phyloP scores from a whole-genome alignment of 2,797 vertebrate species.

The Enteromius radiatus region DNA sequence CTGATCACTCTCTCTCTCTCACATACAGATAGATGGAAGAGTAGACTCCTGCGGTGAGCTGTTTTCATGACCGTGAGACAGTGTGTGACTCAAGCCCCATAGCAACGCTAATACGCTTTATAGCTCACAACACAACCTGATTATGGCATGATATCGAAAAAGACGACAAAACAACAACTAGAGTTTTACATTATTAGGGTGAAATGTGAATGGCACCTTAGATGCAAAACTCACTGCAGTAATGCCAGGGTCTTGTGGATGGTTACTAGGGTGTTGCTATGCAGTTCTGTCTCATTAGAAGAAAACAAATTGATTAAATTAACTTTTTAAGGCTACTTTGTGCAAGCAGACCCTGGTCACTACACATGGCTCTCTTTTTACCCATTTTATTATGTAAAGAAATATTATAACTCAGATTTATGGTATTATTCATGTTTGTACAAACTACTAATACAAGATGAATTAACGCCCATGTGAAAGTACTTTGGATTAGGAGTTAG shows the following conservation, averaged over 20 bases:
- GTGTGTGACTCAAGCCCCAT: slow-evolving; percentile 47
- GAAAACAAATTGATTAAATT: too few species aligned
- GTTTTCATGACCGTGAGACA: slow-evolving; percentile 47
- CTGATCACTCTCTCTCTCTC: slow-evolving; percentile 45
- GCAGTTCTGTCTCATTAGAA: not conserved
- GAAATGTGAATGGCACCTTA: not conserved
- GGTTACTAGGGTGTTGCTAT: not conserved
- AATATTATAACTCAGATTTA: not conserved
- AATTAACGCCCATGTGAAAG: not conserved
- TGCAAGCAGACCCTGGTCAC: too few species aligned
- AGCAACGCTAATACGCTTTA: slow-evolving; percentile 57
- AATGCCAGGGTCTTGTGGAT: not conserved
- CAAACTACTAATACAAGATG: not conserved
- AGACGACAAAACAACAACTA: slow-evolving; percentile 13
- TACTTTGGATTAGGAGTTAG: not conserved
- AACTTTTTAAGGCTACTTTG: not conserved
- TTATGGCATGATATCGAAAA: slow-evolving; percentile 37
- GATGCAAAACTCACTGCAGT: not conserved
- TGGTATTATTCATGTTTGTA: not conserved
- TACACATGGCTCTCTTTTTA: not conserved
- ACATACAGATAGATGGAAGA: slow-evolving; percentile 40
- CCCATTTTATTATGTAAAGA: not conserved
- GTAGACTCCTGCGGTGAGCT: slow-evolving; percentile 54
- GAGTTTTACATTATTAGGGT: not conserved
- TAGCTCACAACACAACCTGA: slow-evolving; percentile 39